Conservation (phyloP, 2,797 vertebrate species). For the Schizothorax lantsangensis region DNA sequence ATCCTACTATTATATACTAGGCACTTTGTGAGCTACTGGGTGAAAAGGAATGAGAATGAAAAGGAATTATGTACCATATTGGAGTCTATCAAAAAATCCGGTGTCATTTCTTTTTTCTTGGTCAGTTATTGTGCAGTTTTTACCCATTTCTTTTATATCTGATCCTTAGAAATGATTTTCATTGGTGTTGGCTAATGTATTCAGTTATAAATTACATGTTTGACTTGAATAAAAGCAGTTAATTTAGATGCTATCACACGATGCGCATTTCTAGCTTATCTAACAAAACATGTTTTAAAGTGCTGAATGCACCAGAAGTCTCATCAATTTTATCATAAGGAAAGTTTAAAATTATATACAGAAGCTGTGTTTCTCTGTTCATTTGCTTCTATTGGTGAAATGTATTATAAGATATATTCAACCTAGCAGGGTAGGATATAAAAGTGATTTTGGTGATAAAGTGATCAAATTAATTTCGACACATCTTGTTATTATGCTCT, state of each 20-base stretch:
- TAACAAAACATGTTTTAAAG: background rate
- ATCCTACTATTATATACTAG: background rate
- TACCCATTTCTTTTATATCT: background rate
- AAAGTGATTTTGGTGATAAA: background rate
- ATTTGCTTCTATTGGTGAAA: background rate
- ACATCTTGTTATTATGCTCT: background rate
- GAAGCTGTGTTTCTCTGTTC: background rate
- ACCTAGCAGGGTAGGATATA: background rate
- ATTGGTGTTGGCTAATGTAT: background rate
- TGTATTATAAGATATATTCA: background rate
- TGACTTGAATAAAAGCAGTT: background rate
- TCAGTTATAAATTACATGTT: background rate
- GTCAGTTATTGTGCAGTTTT: background rate
- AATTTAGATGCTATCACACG: conserved; percentile 9
- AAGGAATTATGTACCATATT: background rate
- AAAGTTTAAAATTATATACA: background rate
- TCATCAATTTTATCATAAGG: background rate
- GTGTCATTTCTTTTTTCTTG: background rate
- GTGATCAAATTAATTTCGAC: background rate
- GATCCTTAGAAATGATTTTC: background rate
- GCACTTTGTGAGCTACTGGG: background rate
- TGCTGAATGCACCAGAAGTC: background rate
- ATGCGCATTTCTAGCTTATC: background rate
- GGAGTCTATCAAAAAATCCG: background rate
- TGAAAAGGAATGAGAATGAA: background rate